Evolutionary conservation across 2,113 vertebrate genomes (phyloP).

Genomic region (Benitochromis conjunctus): DNA sequence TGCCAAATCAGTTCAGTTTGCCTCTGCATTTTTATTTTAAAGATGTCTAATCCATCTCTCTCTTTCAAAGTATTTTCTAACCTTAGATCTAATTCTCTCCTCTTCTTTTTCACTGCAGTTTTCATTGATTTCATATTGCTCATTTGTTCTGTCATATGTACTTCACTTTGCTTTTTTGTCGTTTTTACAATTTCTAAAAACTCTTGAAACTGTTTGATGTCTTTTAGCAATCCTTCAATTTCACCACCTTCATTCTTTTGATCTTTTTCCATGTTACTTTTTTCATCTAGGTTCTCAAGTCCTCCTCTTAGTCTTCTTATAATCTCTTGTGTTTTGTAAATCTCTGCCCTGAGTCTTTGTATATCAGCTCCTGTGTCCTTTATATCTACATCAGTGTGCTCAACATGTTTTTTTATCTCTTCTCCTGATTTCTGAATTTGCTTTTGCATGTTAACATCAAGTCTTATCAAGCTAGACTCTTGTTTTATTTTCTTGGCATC

Average conservation of each 20-base stretch:
- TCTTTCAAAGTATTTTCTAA: constrained; percentile 30
- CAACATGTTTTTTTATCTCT: background rate
- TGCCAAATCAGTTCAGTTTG: background rate
- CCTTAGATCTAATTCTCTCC: constrained; percentile 29
- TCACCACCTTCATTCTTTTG: background rate
- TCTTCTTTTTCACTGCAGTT: constrained; percentile 17
- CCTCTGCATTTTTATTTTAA: constrained; percentile 34
- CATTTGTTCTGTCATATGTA: constrained; percentile 8
- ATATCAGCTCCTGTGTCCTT: background rate
- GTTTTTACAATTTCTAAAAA: constrained; percentile 20
- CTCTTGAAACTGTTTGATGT: constrained; percentile 39
- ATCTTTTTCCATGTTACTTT: background rate
- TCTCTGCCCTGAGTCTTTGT: constrained; percentile 29
- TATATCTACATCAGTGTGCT: background rate
- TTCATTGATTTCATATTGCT: background rate
- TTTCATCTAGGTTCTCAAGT: background rate
- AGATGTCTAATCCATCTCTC: constrained; percentile 36
- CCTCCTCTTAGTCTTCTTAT: background rate
- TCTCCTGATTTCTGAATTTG: background rate
- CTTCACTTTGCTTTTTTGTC: background rate
- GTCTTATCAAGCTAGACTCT: background rate
- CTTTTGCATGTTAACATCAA: background rate
- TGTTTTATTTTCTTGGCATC: background rate
- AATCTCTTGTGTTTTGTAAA: constrained; percentile 18
- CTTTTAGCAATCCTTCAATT: constrained; percentile 15